Evolutionary conservation across 2,113 vertebrate species (phyloP).

Genomic region (Poeciliopsis occidentalis): DNA sequence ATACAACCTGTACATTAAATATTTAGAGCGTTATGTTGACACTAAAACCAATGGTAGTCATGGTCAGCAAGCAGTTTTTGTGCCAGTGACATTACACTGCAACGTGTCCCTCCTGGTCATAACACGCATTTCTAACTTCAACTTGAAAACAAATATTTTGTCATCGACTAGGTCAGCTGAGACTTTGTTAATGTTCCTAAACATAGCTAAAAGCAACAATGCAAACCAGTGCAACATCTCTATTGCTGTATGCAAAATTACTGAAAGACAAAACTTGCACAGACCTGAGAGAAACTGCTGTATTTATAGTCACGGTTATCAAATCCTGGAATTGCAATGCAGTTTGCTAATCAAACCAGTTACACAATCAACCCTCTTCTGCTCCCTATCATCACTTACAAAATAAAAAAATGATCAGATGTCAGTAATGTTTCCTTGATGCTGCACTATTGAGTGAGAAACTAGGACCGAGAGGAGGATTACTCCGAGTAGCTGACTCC

Average conservation of each 20-base stretch:
- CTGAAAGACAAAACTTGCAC: too few species aligned
- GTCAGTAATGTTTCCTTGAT: slow-evolving; percentile 3
- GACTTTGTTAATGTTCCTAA: neutral
- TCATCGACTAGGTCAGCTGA: neutral
- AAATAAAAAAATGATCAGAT: neutral
- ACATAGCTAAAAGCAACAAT: too few species aligned
- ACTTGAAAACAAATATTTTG: neutral
- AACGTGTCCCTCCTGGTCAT: neutral
- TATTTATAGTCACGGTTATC: neutral
- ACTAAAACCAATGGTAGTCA: too few species aligned
- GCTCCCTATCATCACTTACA: neutral
- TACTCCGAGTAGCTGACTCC: slow-evolving; percentile 6
- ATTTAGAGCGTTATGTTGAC: too few species aligned
- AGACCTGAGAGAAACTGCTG: neutral
- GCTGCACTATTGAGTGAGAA: neutral
- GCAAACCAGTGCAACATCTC: too few species aligned
- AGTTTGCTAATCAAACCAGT: slow-evolving; percentile 21
- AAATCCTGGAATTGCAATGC: neutral
- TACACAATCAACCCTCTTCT: neutral
- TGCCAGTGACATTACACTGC: too few species aligned
- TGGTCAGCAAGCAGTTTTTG: too few species aligned
- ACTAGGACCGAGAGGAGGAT: slow-evolving; percentile 14
- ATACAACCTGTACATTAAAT: too few species aligned
- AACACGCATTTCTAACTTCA: neutral
- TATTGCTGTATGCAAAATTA: too few species aligned